Conservation (phyloP, 2,797 vertebrate genomes). For the Tiaroga cobitis region DNA sequence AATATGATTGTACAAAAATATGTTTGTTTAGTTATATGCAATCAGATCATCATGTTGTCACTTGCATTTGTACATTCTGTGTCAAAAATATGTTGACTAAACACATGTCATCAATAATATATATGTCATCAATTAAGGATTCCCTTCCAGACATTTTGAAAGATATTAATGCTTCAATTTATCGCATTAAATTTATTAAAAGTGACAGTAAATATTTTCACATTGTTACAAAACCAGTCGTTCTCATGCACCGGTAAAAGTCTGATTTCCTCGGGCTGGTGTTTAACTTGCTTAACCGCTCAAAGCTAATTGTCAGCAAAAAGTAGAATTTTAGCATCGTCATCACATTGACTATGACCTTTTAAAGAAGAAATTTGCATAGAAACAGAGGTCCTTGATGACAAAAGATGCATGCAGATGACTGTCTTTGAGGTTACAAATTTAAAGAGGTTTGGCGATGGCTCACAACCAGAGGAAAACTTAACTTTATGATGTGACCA, state of each 20-base stretch:
- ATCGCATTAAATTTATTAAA: not conserved
- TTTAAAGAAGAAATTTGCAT: constrained; percentile 71
- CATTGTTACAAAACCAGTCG: not conserved
- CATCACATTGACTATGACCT: constrained; percentile 64
- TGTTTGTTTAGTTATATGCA: not conserved
- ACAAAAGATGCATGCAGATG: constrained; percentile 35
- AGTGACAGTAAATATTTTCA: not conserved
- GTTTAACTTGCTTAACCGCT: not conserved
- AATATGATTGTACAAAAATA: too few relatives aligned
- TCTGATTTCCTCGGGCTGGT: not conserved
- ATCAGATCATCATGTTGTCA: not conserved
- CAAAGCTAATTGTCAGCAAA: constrained; percentile 21
- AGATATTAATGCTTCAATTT: not conserved
- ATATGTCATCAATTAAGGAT: not conserved
- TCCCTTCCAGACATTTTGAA: not conserved
- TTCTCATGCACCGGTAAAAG: not conserved
- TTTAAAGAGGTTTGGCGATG: not conserved
- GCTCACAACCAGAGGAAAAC: not conserved
- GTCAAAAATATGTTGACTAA: constrained; percentile 5
- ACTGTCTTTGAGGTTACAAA: constrained; percentile 12
- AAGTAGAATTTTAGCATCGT: constrained; percentile 6
- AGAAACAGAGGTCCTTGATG: constrained; percentile 62
- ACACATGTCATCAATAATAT: too few relatives aligned
- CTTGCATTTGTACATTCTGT: not conserved
- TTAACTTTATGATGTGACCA: not conserved